Base-by-base conservation (phyloP, 2,888 invertebrate genomes). In the Fissipunctia ypsillon region DNA sequence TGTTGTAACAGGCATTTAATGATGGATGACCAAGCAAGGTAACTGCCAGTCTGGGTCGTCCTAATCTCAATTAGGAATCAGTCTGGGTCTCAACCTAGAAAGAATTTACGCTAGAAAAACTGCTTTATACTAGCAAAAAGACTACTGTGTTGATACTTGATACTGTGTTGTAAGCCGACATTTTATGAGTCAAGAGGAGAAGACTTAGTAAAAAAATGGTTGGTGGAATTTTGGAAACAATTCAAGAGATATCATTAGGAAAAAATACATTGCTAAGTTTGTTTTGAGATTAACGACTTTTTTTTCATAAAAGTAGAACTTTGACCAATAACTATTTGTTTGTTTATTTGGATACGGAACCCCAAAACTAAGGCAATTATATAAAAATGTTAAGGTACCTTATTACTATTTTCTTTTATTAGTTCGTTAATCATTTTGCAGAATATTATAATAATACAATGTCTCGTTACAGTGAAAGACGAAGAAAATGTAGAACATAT, bases 401-500 rank as follows among this genome's bases (percentile, higher is more conserved):
- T 50, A 63, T n/a, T 31, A 50, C 35, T 22, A 14, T 57, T 43
- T 31, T 25, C 56, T 68, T 61, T 25, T 45, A 38, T 57, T 56
- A 50, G 14, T 57, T 69, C 28, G 6, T 56, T 61, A 43, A 50
- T 54, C 0, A 38, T 71, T 61, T 77, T 69, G 54, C 19, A 79
- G 45, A 67, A 67, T 35, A 63, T 10, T 38, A 50, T 56, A 38
- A 41, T 6, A 54, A 67, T 48, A 64, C 22, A 52, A 64, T 31
- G 57, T 60, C 25, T 41, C 45, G 31, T 31, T 31, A 38, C 54
- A 25, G 38, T n/a, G 25, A 79, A 67, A 68, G 31, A 31, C 9
- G n/a, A 64, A 78, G 48, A 78, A 70, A 71, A 59, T 28, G 12
- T 54, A 54, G 16, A 74, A 80, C 28, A 81, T 60, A 61, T 56